Evolutionary conservation across 2,797 vertebrate genomes (phyloP).

Genomic region (Mormyrus proboscirostris): DNA sequence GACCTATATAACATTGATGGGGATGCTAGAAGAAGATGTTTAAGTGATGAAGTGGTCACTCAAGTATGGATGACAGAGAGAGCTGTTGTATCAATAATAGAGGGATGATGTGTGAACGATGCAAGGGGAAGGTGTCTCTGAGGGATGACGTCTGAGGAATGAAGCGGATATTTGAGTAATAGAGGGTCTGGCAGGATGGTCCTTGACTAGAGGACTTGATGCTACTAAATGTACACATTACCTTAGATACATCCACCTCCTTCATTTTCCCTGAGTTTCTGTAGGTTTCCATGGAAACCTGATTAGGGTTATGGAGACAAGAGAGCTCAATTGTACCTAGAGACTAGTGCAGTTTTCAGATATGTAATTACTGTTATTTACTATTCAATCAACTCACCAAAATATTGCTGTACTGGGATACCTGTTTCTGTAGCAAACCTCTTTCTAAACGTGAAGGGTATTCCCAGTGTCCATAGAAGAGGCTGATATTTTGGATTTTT

Average conservation of each 20-base stretch:
- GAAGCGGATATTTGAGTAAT: constrained; percentile 14
- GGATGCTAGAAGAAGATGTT: neutral
- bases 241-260: constrained; percentile 46
- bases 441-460: neutral
- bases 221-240: constrained; percentile 44
- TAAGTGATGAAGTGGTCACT: neutral
- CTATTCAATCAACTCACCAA: constrained; percentile 23
- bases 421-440: neutral
- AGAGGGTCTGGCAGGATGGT: constrained; percentile 4
- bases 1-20: neutral
- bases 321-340: constrained; percentile 36
- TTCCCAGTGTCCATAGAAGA: neutral
- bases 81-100: neutral
- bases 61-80: constrained; percentile 4
- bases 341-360: constrained; percentile 20
- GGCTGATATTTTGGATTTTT: neutral
- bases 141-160: constrained; percentile 29
- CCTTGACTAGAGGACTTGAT: constrained; percentile 11
- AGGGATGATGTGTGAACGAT: neutral
- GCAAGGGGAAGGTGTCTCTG: neutral
- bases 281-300: constrained; percentile 57
- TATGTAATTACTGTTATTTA: constrained; percentile 27
- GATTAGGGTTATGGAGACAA: constrained; percentile 48
- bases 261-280: constrained; percentile 54
- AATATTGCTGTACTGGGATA: neutral